Evolutionary conservation across 2,888 invertebrate genomes (phyloP).

Genomic region (Sesia bembeciformis): DNA sequence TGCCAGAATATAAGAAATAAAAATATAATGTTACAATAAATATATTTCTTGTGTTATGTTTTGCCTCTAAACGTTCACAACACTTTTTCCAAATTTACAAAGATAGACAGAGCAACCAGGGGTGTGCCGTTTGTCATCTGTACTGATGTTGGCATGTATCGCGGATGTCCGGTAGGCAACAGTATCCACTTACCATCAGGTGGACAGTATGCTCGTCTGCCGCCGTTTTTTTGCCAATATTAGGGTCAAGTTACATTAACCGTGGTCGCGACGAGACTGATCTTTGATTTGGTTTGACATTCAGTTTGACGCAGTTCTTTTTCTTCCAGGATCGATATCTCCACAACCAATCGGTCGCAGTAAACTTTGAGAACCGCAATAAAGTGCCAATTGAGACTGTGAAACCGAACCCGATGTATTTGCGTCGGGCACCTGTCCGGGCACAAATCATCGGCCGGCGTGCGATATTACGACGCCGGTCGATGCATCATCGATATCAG

Average conservation of each 20-base stretch:
- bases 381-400: conserved; percentile 61
- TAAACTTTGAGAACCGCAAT: conserved; percentile 42
- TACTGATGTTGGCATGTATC: background rate
- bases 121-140: no score
- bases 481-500: conserved; percentile 44
- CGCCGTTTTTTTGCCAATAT: background rate
- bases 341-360: background rate
- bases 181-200: background rate
- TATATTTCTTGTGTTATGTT: no score
- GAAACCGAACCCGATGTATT: conserved; percentile 62
- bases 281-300: no score
- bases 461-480: conserved; percentile 13
- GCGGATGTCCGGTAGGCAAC: background rate
- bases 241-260: no score
- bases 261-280: no score
- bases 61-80: no score
- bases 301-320: no score
- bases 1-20: no score
- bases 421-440: conserved; percentile 55
- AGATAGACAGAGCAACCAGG: no score
- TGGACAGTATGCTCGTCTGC: background rate
- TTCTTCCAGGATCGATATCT: no score
- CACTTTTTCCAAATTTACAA: no score
- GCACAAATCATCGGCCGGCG: conserved; percentile 46
- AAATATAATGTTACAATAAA: no score